These are phyloP conservation scores for Nomada goodeniana DNA, from an alignment of 2,888 invertebrate species.

Conservation along the genomic window DNA sequence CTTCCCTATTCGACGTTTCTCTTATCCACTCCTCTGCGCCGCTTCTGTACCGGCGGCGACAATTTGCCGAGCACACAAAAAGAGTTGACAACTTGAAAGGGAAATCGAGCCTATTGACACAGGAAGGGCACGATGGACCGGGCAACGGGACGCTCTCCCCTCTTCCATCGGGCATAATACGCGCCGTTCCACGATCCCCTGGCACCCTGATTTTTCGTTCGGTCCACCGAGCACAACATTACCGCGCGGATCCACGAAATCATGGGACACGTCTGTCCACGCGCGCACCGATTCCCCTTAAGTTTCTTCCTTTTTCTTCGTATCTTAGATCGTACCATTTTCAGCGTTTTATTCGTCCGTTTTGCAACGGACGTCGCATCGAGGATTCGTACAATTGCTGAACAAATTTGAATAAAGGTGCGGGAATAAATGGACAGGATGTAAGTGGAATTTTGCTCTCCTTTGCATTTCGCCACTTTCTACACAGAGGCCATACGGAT, in stretches of 20 bases:
- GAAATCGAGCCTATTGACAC: constrained; percentile 85
- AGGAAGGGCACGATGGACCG: constrained; percentile 72
- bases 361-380: not conserved
- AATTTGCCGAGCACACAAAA: constrained; percentile 84
- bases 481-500: too few relatives aligned
- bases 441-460: too few relatives aligned
- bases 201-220: constrained; percentile 65
- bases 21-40: constrained; percentile 40
- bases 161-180: constrained; percentile 68
- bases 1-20: constrained; percentile 55
- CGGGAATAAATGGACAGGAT: too few relatives aligned
- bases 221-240: constrained; percentile 71
- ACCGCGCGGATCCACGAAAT: constrained; percentile 67
- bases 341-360: not conserved
- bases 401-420: not conserved
- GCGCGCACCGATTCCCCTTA: constrained; percentile 24
- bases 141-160: constrained; percentile 41
- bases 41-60: constrained; percentile 76
- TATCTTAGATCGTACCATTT: not conserved
- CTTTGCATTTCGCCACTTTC: too few relatives aligned
- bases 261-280: constrained; percentile 45
- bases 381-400: not conserved
- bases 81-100: constrained; percentile 85
- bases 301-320: not conserved
- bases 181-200: constrained; percentile 57